phyloP scores from a whole-genome alignment of 2,888 invertebrate species.

The Cerastis rubricosa region DNA sequence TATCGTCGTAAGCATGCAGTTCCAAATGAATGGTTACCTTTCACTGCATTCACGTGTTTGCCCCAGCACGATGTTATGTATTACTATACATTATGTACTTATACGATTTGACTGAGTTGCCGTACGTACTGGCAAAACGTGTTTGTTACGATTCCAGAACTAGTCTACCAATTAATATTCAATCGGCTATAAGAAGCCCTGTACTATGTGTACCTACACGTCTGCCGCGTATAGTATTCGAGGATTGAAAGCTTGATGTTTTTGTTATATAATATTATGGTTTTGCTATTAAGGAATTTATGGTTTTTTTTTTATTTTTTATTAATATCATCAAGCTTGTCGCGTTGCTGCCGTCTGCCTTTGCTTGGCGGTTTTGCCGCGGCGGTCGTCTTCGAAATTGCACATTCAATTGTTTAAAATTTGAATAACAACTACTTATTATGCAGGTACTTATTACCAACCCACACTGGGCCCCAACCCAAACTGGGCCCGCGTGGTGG shows the following conservation, averaged over 20 bases:
- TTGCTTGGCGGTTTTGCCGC: no score
- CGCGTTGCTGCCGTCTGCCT: background rate
- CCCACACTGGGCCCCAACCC: no score
- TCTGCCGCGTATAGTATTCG: background rate
- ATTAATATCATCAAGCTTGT: background rate
- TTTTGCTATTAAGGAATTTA: background rate
- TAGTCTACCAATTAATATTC: background rate
- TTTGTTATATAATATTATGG: background rate
- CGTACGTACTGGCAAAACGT: slow-evolving; percentile 23
- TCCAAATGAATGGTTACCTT: slow-evolving; percentile 49
- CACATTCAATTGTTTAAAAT: no score
- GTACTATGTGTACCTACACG: background rate
- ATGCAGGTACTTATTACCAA: no score
- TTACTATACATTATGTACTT: background rate
- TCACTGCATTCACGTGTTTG: slow-evolving; percentile 52
- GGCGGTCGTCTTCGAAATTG: background rate
- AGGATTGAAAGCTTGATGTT: background rate
- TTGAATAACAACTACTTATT: background rate
- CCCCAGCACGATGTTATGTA: slow-evolving; percentile 12
- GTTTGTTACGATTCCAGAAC: slow-evolving; percentile 23
- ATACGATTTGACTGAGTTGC: background rate
- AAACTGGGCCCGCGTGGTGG: no score
- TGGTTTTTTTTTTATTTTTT: no score
- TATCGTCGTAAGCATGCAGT: slow-evolving; percentile 12
- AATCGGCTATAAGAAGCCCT: background rate